These are phyloP conservation scores for Mesodorylaimus sp. DNA, from an alignment of 2,888 invertebrate species.

Conservation along the genomic window DNA sequence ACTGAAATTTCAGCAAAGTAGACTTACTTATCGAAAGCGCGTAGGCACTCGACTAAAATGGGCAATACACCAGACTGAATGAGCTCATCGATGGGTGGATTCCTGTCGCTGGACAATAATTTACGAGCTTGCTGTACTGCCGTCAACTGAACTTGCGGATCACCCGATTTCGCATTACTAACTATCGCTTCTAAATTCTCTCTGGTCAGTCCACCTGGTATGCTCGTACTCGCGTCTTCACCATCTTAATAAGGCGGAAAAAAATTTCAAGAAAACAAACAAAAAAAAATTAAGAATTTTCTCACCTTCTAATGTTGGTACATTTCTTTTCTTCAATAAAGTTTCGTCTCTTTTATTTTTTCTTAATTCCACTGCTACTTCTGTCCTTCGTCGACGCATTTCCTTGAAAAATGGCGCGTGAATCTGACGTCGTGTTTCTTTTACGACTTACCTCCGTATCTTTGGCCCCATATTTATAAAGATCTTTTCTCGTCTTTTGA, in stretches of 20 bases:
- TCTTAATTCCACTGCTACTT: slow-evolving; percentile 83
- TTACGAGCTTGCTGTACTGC: slow-evolving; percentile 89
- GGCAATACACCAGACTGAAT: slow-evolving; percentile 85
- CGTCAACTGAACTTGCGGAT: slow-evolving; percentile 58
- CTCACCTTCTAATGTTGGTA: slow-evolving; percentile 41
- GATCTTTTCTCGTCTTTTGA: no score
- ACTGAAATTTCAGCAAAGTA: slow-evolving; percentile 1
- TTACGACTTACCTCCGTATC: slow-evolving; percentile 68
- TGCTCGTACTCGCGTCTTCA: slow-evolving; percentile 22
- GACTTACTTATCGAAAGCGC: slow-evolving; percentile 51
- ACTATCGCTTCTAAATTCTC: slow-evolving; percentile 54
- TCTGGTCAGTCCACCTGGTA: slow-evolving; percentile 17
- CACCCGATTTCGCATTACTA: slow-evolving; percentile 55
- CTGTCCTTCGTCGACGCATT: slow-evolving; percentile 86
- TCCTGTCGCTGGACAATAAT: slow-evolving; percentile 82
- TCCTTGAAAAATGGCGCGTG: slow-evolving; percentile 33
- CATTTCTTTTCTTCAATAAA: slow-evolving; percentile 81
- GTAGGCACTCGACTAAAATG: slow-evolving; percentile 71
- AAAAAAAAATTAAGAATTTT: background rate
- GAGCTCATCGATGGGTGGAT: slow-evolving; percentile 91
- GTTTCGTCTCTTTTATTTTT: slow-evolving; percentile 97
- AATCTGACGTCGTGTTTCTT: slow-evolving; percentile 4
- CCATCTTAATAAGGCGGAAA: background rate
- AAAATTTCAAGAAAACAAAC: background rate
- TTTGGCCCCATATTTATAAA: slow-evolving; percentile 94